Evolutionary conservation across 2,888 invertebrate species (phyloP), one percentile per base, ranked within the genome.

Genomic region (Silvanus unidentatus): DNA sequence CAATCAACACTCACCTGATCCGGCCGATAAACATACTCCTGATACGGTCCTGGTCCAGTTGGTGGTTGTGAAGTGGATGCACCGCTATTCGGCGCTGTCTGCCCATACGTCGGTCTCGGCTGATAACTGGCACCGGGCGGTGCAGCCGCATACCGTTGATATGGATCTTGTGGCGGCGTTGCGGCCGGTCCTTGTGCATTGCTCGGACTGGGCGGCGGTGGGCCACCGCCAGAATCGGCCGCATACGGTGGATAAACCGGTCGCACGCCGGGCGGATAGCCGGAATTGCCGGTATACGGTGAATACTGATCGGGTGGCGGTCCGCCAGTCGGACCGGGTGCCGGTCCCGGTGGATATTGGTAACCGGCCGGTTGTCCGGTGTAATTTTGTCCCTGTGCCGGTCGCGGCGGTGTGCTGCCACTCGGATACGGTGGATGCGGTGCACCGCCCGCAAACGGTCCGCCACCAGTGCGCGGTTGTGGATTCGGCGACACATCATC

Each of bases 181-280:
- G 60, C 52, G 16, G 62, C 47, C 11, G 63, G 60, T 35, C 61
- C 70, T 59, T 71, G 65, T 28, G 62, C 50, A 43, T 56, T 70
- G 46, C 53, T 58, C 11, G 60, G 54, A 49, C 53, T 59, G 16
- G 64, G 62, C 52, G 75, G 70, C 47, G 53, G 46, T 38, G 62
- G 58, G 36, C 39, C 46, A 28, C 48, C 59, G 41, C 61, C 49
- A 37, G 70, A 60, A 45, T 71, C 69, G 52, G 85, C 84, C 63
- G 86, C 85, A 59, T 87, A 84, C 62, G 87, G 86, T 66, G 77
- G 74, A 64, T 87, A 86, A 62, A 86, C 85, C 63, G 85, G 86
- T 76, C 87, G 82, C 71, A 84, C 84, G 52, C 82, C 78, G 49
- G 80, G 79, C 49, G 80, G 79, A 71, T 76, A 76, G 55, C 66